Evolutionary conservation across 1,140 invertebrate genomes (phyloP).

Genomic region (Drosophila lacteicornis): DNA sequence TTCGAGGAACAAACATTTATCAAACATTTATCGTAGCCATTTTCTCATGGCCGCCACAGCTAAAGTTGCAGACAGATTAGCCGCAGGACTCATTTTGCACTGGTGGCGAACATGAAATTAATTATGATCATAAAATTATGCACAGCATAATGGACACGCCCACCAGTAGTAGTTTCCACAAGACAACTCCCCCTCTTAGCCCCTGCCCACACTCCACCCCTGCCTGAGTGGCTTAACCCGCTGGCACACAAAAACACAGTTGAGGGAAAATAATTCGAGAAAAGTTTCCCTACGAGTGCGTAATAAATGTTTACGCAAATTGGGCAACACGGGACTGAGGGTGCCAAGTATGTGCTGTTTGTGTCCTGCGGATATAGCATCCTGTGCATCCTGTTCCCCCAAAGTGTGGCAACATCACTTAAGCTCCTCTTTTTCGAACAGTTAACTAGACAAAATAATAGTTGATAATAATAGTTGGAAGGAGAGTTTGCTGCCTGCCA

Average conservation of each 20-base stretch:
- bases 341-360: conserved; percentile 26
- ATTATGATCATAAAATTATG: conserved; percentile 78
- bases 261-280: conserved; percentile 57
- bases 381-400: conserved; percentile 14
- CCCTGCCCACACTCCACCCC: not conserved
- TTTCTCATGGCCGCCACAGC: conserved; percentile 23
- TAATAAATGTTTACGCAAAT: conserved; percentile 78
- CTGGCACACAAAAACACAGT: conserved; percentile 18
- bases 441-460: conserved; percentile 71
- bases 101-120: conserved; percentile 55
- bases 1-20: not conserved
- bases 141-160: conserved; percentile 46
- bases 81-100: not conserved
- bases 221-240: not conserved
- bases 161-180: conserved; percentile 16
- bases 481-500: conserved; percentile 42
- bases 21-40: conserved; percentile 1
- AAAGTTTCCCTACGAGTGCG: conserved; percentile 67
- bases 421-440: conserved; percentile 55
- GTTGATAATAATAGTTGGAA: conserved; percentile 65
- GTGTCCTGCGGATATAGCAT: conserved; percentile 22
- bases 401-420: conserved; percentile 58
- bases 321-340: conserved; percentile 33
- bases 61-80: conserved; percentile 4
- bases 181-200: not conserved